Conservation (phyloP, 2,888 invertebrate genomes). For the Branchipolynoe longqiensis region DNA sequence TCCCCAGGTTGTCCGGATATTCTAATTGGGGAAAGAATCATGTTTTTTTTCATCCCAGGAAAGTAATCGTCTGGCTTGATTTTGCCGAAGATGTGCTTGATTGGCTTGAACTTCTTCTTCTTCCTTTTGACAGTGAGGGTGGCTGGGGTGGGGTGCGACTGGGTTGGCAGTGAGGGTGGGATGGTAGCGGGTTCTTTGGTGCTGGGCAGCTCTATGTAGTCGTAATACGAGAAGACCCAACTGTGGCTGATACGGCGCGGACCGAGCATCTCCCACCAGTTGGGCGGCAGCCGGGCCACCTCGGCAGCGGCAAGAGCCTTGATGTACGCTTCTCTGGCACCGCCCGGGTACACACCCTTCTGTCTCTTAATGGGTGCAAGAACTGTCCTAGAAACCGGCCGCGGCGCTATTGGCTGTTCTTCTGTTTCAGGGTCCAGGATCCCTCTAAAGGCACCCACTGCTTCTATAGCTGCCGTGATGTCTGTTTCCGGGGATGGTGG, state of each 20-base stretch:
- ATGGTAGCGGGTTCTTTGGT: not conserved
- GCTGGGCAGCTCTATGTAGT: not conserved
- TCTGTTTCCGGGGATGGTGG: not conserved
- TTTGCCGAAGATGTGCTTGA: slow-evolving; percentile 51
- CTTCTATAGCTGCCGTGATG: not conserved
- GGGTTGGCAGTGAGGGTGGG: not conserved
- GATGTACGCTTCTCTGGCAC: slow-evolving; percentile 28
- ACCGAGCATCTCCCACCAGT: slow-evolving; percentile 25
- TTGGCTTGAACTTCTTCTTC: slow-evolving; percentile 42
- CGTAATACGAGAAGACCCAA: slow-evolving; percentile 43
- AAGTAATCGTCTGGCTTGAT: slow-evolving; percentile 27
- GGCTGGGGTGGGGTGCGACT: not conserved
- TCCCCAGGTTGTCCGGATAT: too few relatives aligned
- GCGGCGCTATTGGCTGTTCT: not conserved
- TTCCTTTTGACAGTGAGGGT: slow-evolving; percentile 6
- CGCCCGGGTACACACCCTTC: slow-evolving; percentile 7
- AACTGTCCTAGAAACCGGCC: not conserved
- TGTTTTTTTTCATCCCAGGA: slow-evolving; percentile 34
- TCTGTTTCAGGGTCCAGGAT: slow-evolving; percentile 38
- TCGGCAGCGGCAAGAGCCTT: slow-evolving; percentile 35
- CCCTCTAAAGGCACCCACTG: not conserved
- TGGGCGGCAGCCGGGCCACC: not conserved
- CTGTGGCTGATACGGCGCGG: slow-evolving; percentile 12
- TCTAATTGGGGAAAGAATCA: slow-evolving; percentile 14
- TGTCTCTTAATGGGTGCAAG: slow-evolving; percentile 30